Evolutionary conservation across 2,888 invertebrate genomes (phyloP).

Genomic region (Sialis lutaria): DNA sequence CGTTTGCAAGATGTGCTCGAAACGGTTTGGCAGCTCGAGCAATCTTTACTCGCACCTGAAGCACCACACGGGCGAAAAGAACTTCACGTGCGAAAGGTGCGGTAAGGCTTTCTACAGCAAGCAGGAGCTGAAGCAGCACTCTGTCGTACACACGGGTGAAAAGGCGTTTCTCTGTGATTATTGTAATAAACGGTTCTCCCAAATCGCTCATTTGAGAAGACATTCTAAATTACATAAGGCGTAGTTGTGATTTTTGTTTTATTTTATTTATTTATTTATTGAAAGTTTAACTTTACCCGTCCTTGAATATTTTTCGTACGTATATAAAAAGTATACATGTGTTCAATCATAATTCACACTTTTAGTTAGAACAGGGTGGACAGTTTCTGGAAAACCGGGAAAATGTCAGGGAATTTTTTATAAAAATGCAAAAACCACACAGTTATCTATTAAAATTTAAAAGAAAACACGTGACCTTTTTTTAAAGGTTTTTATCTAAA

Average conservation of each 20-base stretch:
- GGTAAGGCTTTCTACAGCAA: conserved; percentile 18
- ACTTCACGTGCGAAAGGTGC: conserved; percentile 18
- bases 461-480: no score
- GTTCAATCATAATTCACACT: no score
- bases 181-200: conserved; percentile 17
- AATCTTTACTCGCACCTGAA: conserved; percentile 18
- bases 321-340: no score
- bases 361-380: no score
- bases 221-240: conserved; percentile 16
- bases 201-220: conserved; percentile 16
- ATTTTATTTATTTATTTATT: background rate
- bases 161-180: conserved; percentile 16
- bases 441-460: no score
- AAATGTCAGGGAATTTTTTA: no score
- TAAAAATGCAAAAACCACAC: no score
- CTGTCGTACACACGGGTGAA: conserved; percentile 17
- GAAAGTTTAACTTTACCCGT: background rate
- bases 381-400: no score
- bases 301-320: background rate
- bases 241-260: background rate
- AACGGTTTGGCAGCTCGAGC: conserved; percentile 17
- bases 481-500: no score
- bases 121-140: conserved; percentile 17
- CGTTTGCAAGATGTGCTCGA: conserved; percentile 17
- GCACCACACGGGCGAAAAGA: conserved; percentile 18